Evolutionary conservation across 2,797 vertebrate genomes (phyloP), one percentile per base, ranked within the genome.

Genomic region (Phrynocephalus guinanensis): DNA sequence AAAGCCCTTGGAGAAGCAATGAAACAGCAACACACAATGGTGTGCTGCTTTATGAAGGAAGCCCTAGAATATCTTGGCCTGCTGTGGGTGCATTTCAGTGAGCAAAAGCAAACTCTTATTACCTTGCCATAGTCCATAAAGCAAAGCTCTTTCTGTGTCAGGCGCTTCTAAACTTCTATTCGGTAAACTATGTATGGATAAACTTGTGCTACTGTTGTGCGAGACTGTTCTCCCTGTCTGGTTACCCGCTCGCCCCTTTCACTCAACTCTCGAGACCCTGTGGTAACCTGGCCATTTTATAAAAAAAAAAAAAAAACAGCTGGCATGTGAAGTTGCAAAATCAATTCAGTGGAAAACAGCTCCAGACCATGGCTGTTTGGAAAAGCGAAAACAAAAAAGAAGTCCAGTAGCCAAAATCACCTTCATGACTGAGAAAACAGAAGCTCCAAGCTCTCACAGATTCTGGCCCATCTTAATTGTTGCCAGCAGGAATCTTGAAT

Each of bases 11-110:
- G 79, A 48, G 15, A 52, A 50, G 30, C 60, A 48, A 30, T 56
- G 38, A 89, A 56, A 67, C 22, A 63, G 63, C 52, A 72, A 85
- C 0, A 38, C 0, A 38, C 86, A 85, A 6, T 87, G 90, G 56
- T 3, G 4, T 79, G 86, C 88, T 93, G 89, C 86, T 92, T 91
- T 85, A 80, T 84, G 89, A 68, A 93, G 86, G 78, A 68, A 67
- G 83, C 86, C 83, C 76, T 83, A 56, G 82, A 0, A n/a, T 52
- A 86, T 5, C 7, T 63, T 77, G 85, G 84, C 72, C 30, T 73
- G 78, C 13, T 76, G 52, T 81, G 84, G 88, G 30, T 9, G 2
- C 85, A 13, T 79, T 91, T 89, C 83, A 0, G 0, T 63, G 84
- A 90, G 6, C 0, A 9, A 9, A 68, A 72, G 28, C 89, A 89